These are phyloP conservation scores for Glaucidium brasilianum DNA, from an alignment of 2,113 vertebrate species.

Conservation along the genomic window DNA sequence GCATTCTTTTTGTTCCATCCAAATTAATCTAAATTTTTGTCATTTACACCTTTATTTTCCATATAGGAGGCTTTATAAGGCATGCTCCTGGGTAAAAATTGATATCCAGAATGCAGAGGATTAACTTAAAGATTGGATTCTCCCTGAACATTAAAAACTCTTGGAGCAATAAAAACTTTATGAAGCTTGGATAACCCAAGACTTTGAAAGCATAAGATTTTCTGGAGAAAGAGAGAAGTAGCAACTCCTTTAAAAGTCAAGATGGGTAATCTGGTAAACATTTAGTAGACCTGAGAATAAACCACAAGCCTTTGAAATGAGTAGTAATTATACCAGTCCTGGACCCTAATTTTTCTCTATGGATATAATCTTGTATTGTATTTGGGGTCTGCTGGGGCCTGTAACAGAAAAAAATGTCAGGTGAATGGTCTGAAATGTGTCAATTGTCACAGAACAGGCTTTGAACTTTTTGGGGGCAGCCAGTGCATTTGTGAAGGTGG, in stretches of 20 bases:
- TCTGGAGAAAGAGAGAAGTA: background rate
- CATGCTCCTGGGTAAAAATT: background rate
- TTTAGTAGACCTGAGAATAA: background rate
- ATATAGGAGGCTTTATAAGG: background rate
- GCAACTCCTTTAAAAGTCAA: background rate
- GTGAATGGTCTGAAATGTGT: background rate
- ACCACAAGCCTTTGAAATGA: background rate
- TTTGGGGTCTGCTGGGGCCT: background rate
- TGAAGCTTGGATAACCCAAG: background rate
- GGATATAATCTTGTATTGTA: background rate
- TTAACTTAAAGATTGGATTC: background rate
- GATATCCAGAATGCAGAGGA: background rate
- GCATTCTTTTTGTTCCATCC: background rate
- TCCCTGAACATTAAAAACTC: background rate
- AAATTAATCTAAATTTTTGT: background rate
- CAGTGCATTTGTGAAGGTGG: background rate
- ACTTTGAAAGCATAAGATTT: background rate
- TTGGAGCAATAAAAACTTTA: background rate
- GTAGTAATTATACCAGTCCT: background rate
- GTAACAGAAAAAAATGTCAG: background rate
- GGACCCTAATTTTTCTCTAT: background rate
- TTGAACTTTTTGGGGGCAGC: background rate
- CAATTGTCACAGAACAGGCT: background rate
- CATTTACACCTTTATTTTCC: background rate
- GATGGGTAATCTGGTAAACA: background rate